These are phyloP conservation scores for Macrophya alboannulata DNA, from an alignment of 2,888 invertebrate genomes.

Conservation along the genomic window DNA sequence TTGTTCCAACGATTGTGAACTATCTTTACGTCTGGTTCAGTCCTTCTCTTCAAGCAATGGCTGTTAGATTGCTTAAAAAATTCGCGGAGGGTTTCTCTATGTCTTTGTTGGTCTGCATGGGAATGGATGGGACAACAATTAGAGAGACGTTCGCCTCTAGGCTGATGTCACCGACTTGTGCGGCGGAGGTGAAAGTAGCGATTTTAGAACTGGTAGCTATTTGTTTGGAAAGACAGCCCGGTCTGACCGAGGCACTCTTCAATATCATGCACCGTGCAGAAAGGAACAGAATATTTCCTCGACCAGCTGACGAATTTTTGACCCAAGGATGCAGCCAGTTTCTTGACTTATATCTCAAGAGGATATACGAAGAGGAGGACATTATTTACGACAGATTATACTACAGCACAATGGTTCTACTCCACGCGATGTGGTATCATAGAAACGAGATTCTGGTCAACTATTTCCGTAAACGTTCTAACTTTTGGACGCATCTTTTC, in stretches of 20 bases:
- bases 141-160: slow-evolving; percentile 83
- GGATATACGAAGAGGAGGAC: slow-evolving; percentile 74
- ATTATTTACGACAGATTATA: slow-evolving; percentile 76
- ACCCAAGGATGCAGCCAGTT: slow-evolving; percentile 78
- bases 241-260: slow-evolving; percentile 78
- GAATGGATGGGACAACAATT: slow-evolving; percentile 83
- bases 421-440: slow-evolving; percentile 79
- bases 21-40: slow-evolving; percentile 83
- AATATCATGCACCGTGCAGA: slow-evolving; percentile 79
- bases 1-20: slow-evolving; percentile 82
- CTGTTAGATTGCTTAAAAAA: slow-evolving; percentile 82
- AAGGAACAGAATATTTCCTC: slow-evolving; percentile 76
- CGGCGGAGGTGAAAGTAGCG: slow-evolving; percentile 79
- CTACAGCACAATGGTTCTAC: slow-evolving; percentile 77
- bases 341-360: slow-evolving; percentile 74
- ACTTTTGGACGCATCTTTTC: slow-evolving; percentile 78
- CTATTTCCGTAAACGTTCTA: slow-evolving; percentile 76
- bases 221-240: slow-evolving; percentile 80
- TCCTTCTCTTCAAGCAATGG: slow-evolving; percentile 82
- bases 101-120: slow-evolving; percentile 84
- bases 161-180: slow-evolving; percentile 81
- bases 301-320: slow-evolving; percentile 76
- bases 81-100: slow-evolving; percentile 83
- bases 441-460: slow-evolving; percentile 78
- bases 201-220: slow-evolving; percentile 80